Evolutionary conservation across 2,113 vertebrate genomes (phyloP).

Genomic region (Taxidea taxus): DNA sequence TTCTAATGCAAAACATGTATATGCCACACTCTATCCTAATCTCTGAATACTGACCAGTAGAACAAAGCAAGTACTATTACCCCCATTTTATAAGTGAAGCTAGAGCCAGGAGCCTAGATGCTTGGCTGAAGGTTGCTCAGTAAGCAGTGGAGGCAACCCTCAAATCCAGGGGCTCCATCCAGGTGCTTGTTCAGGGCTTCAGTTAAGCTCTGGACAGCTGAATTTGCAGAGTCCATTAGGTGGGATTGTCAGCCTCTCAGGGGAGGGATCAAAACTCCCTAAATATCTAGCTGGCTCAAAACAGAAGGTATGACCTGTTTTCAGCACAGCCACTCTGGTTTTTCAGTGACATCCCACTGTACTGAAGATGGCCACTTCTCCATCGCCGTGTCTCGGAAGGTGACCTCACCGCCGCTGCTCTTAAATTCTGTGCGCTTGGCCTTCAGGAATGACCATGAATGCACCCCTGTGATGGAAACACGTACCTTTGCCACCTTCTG

Average conservation of each 20-base stretch:
- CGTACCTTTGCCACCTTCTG: constrained; percentile 67
- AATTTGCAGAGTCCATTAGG: background rate
- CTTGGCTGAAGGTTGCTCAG: too few species aligned
- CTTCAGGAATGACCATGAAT: constrained; percentile 7
- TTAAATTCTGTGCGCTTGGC: constrained; percentile 73
- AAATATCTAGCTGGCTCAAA: too few species aligned
- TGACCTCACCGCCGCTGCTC: constrained; percentile 60
- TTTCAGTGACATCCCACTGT: constrained; percentile 78
- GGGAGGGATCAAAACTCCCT: background rate
- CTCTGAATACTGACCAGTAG: background rate
- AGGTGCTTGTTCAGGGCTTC: background rate
- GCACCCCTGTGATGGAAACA: constrained; percentile 66
- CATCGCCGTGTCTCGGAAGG: constrained; percentile 64
- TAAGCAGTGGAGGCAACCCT: background rate
- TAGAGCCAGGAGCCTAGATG: too few species aligned
- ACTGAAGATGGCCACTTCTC: constrained; percentile 69
- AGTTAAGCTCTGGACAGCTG: background rate
- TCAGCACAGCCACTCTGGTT: background rate
- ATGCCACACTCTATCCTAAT: too few species aligned
- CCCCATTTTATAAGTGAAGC: background rate
- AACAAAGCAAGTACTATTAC: background rate
- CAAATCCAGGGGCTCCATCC: background rate
- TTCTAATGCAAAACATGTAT: background rate
- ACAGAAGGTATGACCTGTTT: rapidly evolving
- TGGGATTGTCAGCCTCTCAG: background rate